Base-by-base conservation (phyloP, 2,888 invertebrate genomes). In the Pemphredon lugubris region DNA sequence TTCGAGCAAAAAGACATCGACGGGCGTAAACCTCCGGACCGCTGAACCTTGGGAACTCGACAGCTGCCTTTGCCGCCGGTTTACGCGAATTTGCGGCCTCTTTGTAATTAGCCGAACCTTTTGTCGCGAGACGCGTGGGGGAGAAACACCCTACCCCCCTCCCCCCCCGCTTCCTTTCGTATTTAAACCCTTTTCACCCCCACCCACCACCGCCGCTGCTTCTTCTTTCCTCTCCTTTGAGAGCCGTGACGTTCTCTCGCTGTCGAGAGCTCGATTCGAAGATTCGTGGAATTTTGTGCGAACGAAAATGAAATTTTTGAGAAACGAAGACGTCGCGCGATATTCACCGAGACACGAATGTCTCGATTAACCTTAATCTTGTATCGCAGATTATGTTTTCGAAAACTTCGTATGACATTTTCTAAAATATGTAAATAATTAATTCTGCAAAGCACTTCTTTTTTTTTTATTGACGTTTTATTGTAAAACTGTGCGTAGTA, bases 31-130 rank as follows among this genome's bases (percentile, higher is more conserved):
- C 75, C 64, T 65, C 53, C 34, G 53, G 39, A 78, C 81, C 79
- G 57, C 83, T 73, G 73, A 42, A 23, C 23, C 44, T 82, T 83
- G 82, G 85, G 78, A 81, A 85, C 83, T 77, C 83, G 83, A 84
- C 86, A 86, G 85, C 81, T 83, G 85, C 82, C 75, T 83, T 82
- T 73, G 79, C 74, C 82, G 75, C 60, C 57, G 73, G 74, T 84
- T 85, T 81, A 82, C 83, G 73, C 63, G 60, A 76, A 77, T 79
- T 76, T 77, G 82, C 77, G 82, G 84, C 81, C 79, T 84, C 75
- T 78, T 72, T 83, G 84, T 86, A 87, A 88, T 87, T 88, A 87
- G 81, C 78, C 70, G 79, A 78, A 70, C 78, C 73, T 80, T 82
- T 81, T 80, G 77, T 73, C 71, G 77, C 73, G 59, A 64, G 72